Evolutionary conservation across 2,113 vertebrate genomes (phyloP).

Genomic region (Maccullochella peelii): DNA sequence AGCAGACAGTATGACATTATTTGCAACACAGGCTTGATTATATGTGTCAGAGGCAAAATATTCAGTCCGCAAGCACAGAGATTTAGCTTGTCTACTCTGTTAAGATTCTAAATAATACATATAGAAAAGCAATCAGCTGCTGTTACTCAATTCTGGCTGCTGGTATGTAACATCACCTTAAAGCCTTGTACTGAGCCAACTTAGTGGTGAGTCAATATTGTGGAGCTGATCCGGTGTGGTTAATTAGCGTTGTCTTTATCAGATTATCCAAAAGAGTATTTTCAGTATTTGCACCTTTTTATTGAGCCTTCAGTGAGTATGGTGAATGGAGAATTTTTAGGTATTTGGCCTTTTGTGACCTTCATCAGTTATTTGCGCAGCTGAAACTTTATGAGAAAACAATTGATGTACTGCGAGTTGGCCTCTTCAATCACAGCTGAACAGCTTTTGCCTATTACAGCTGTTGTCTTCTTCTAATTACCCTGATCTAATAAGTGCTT

Average conservation of each 20-base stretch:
- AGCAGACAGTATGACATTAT: neutral
- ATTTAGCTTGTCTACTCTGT: neutral
- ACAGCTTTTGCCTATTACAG: constrained; percentile 55
- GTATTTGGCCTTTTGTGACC: constrained; percentile 32
- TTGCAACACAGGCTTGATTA: neutral
- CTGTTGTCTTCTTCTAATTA: constrained; percentile 77
- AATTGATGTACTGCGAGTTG: constrained; percentile 22
- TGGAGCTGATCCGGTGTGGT: constrained; percentile 22
- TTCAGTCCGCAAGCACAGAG: neutral
- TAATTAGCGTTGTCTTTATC: constrained; percentile 43
- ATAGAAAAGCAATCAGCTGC: neutral
- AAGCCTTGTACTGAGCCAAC: neutral
- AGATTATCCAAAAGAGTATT: constrained; percentile 17
- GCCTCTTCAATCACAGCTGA: constrained; percentile 66
- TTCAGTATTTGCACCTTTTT: neutral
- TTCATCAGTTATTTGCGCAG: constrained; percentile 36
- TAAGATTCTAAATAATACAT: neutral
- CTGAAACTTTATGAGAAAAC: constrained; percentile 38
- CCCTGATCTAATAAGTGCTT: constrained; percentile 77
- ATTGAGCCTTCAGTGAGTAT: neutral
- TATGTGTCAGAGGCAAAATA: neutral
- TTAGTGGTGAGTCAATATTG: neutral
- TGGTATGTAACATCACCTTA: neutral
- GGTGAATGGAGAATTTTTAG: neutral
- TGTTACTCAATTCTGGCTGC: neutral